These are phyloP conservation scores for Notarius quadriscutis DNA, from an alignment of 2,113 vertebrate species.

Conservation along the genomic window DNA sequence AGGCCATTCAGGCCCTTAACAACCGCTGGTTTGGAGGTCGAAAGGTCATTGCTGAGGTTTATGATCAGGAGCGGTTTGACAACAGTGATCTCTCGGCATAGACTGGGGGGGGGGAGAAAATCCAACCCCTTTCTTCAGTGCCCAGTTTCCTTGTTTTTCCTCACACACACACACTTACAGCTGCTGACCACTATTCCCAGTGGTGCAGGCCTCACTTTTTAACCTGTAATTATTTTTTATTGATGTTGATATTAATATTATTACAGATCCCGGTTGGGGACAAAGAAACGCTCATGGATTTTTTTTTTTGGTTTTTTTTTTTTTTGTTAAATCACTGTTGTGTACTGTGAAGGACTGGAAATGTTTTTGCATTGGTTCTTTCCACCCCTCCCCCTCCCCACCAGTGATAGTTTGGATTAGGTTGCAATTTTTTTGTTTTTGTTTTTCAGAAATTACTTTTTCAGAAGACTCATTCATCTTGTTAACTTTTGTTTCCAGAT, in stretches of 20 bases:
- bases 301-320: conserved; percentile 44
- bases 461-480: conserved; percentile 34
- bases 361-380: conserved; percentile 53
- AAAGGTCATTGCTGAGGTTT: conserved; percentile 87
- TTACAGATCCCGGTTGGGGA: conserved; percentile 60
- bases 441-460: conserved; percentile 37
- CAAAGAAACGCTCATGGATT: conserved; percentile 53
- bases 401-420: conserved; percentile 49
- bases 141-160: conserved; percentile 15
- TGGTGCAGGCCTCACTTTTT: conserved; percentile 58
- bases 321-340: conserved; percentile 36
- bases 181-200: conserved; percentile 45
- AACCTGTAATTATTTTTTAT: conserved; percentile 67
- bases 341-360: conserved; percentile 60
- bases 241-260: conserved; percentile 67
- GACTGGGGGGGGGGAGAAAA: conserved; percentile 56
- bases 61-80: conserved; percentile 90
- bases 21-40: conserved; percentile 93
- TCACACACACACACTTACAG: conserved; percentile 41
- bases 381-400: neutral
- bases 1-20: conserved; percentile 89
- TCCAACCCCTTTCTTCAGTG: neutral
- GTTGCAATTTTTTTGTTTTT: conserved; percentile 34
- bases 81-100: conserved; percentile 89
- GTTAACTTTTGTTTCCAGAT: conserved; percentile 1